phyloP scores from a whole-genome alignment of 2,113 vertebrate species.

The Argyrosomus japonicus region DNA sequence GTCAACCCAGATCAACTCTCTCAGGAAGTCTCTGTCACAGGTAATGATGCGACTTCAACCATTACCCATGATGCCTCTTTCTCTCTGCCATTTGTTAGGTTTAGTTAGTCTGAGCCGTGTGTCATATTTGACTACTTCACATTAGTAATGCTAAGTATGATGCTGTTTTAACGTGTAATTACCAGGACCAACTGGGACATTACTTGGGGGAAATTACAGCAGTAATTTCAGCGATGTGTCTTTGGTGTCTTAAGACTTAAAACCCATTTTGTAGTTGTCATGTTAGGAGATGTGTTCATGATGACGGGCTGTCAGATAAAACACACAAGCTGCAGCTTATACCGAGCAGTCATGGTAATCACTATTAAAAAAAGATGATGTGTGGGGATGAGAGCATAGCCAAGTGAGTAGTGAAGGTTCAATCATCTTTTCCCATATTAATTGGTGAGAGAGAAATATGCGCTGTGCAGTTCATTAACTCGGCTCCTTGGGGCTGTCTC shows the following conservation, averaged over 20 bases:
- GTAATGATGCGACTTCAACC: constrained; percentile 78
- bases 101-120: constrained; percentile 11
- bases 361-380: constrained; percentile 32
- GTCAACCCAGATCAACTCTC: constrained; percentile 89
- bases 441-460: constrained; percentile 63
- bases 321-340: constrained; percentile 26
- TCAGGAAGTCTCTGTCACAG: constrained; percentile 97
- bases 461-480: constrained; percentile 69
- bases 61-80: constrained; percentile 31
- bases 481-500: constrained; percentile 56
- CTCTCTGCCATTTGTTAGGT: neutral
- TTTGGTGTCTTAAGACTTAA: constrained; percentile 18
- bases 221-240: constrained; percentile 16
- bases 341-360: constrained; percentile 20
- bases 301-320: constrained; percentile 31
- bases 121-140: constrained; percentile 1
- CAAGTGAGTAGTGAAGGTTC: constrained; percentile 34
- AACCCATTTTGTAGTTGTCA: constrained; percentile 8
- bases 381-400: constrained; percentile 34
- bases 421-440: constrained; percentile 58
- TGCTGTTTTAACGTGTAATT: constrained; percentile 15
- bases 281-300: neutral
- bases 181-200: neutral
- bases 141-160: neutral
- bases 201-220: neutral